Evolutionary conservation across 2,888 invertebrate genomes (phyloP).

Genomic region (Eristalis intricaria): DNA sequence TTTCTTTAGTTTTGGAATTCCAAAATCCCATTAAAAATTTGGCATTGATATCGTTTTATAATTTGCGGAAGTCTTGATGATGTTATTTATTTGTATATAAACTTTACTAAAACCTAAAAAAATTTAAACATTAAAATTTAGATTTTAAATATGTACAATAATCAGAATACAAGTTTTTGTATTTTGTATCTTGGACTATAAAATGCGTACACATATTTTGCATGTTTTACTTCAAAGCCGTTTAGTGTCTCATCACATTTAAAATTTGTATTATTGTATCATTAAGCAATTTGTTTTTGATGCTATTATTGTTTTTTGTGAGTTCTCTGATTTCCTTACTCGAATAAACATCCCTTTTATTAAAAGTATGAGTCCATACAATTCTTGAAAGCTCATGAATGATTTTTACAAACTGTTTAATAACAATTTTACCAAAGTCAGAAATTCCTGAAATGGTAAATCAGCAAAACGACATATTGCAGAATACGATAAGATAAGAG

Average conservation of each 20-base stretch:
- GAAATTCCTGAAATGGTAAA: background rate
- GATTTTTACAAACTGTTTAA: background rate
- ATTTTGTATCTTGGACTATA: conserved; percentile 54
- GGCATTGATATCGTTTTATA: conserved; percentile 65
- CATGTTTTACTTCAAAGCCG: conserved; percentile 58
- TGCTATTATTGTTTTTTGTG: conserved; percentile 21
- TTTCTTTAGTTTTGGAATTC: conserved; percentile 39
- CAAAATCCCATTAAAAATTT: conserved; percentile 64
- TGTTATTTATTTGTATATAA: conserved; percentile 60
- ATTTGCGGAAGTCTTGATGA: conserved; percentile 69
- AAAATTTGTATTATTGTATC: conserved; percentile 70
- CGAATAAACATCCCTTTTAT: background rate
- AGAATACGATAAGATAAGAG: background rate
- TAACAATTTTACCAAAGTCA: background rate
- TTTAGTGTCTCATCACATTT: conserved; percentile 66
- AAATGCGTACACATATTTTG: conserved; percentile 52
- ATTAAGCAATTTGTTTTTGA: conserved; percentile 56
- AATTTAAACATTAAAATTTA: conserved; percentile 59
- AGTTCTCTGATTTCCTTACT: background rate
- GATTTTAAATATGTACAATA: conserved; percentile 61
- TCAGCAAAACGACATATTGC: background rate
- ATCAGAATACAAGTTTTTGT: conserved; percentile 47
- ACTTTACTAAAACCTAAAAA: conserved; percentile 63
- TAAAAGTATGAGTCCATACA: background rate
- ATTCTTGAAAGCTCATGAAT: background rate